Conservation (phyloP, 2,797 vertebrate genomes). For the Dendrocincla tyrannina region DNA sequence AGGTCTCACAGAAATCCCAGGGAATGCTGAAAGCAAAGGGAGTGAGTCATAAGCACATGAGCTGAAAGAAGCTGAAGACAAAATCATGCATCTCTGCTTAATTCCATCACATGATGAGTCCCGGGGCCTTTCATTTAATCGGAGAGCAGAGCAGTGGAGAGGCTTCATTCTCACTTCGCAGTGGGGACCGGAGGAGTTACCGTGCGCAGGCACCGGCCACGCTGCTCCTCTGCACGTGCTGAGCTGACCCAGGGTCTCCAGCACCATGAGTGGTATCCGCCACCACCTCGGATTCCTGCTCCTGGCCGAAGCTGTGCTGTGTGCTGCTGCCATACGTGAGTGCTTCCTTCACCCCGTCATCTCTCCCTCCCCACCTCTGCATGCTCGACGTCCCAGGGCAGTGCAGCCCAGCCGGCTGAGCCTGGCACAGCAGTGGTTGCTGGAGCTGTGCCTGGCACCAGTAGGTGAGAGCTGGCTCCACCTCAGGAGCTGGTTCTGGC, state of each 20-base stretch:
- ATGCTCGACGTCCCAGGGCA: fast-evolving
- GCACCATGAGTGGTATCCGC: constrained; percentile 70
- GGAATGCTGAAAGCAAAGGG: constrained; percentile 56
- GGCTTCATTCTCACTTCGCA: not conserved
- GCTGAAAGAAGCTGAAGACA: constrained; percentile 68
- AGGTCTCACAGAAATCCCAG: constrained; percentile 61
- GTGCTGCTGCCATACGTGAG: constrained; percentile 84
- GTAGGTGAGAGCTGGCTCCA: not conserved
- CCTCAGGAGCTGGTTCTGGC: not conserved
- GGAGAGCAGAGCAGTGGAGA: constrained; percentile 11
- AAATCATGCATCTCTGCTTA: constrained; percentile 86
- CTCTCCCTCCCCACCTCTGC: not conserved
- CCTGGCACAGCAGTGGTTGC: fast-evolving
- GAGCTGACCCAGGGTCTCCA: not conserved
- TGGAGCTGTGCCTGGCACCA: not conserved
- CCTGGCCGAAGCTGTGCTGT: constrained; percentile 52
- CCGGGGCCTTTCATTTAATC: constrained; percentile 70
- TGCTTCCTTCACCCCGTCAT: not conserved
- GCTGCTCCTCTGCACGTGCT: fast-evolving
- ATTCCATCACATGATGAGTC: constrained; percentile 88
- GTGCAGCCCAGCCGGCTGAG: not conserved
- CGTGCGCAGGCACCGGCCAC: not conserved
- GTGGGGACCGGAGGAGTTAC: not conserved
- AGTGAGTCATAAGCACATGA: constrained; percentile 84
- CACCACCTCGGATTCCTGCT: constrained; percentile 62